phyloP scores from a whole-genome alignment of 2,888 invertebrate genomes.

The Arrhopalites spinosus region DNA sequence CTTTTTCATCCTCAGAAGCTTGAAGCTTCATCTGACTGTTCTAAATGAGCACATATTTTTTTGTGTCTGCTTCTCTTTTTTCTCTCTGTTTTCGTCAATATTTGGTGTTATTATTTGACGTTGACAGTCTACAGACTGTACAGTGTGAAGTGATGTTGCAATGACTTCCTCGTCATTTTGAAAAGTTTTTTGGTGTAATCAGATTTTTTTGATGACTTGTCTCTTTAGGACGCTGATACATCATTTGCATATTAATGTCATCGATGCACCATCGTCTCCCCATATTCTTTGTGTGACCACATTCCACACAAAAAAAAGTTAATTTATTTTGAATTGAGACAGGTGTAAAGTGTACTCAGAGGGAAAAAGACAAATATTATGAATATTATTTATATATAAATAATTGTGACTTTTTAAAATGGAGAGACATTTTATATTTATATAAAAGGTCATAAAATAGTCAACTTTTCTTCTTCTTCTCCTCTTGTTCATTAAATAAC shows the following conservation, averaged over 20 bases:
- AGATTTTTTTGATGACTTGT: constrained; percentile 7
- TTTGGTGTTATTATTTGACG: no score
- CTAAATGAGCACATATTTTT: no score
- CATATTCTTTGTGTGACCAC: neutral
- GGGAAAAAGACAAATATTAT: constrained; percentile 16
- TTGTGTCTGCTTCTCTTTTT: no score
- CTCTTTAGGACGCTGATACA: constrained; percentile 9
- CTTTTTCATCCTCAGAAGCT: no score
- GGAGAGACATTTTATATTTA: neutral
- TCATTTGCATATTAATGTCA: constrained; percentile 28
- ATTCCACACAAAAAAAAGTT: constrained; percentile 1
- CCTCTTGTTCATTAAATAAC: constrained; percentile 14
- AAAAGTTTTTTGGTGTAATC: no score
- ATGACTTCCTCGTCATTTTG: no score
- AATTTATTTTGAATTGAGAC: neutral
- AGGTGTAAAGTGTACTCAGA: constrained; percentile 19
- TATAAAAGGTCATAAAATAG: constrained; percentile 10
- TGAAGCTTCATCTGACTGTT: no score
- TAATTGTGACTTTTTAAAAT: no score
- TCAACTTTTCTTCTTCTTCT: constrained; percentile 16
- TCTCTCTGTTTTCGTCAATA: no score
- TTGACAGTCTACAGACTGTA: no score
- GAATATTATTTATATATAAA: constrained; percentile 16
- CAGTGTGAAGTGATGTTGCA: no score
- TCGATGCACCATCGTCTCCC: neutral